Conservation (phyloP, 2,797 vertebrate genomes). For the Prunella strophiata region DNA sequence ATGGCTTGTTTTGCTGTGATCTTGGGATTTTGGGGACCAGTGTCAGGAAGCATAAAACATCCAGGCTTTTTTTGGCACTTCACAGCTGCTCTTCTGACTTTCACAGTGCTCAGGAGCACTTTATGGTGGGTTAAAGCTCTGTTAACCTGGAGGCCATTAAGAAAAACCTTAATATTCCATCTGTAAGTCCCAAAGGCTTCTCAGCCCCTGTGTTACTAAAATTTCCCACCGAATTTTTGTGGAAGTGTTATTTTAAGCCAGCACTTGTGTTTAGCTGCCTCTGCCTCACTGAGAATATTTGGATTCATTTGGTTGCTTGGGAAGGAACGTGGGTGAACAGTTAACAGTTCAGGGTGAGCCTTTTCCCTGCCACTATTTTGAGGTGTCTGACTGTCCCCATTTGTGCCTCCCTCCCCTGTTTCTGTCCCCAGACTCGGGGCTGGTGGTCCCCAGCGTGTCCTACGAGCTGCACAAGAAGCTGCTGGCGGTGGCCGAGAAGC, state of each 20-base stretch:
- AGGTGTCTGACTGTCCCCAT: neutral
- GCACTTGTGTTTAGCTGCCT: neutral
- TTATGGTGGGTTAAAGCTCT: neutral
- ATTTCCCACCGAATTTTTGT: neutral
- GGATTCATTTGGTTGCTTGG: neutral
- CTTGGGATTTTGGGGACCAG: neutral
- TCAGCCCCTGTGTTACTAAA: neutral
- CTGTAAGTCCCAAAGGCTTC: neutral
- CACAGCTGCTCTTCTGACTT: neutral
- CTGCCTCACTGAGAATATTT: neutral
- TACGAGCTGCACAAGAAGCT: constrained; percentile 94
- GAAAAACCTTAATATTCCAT: neutral
- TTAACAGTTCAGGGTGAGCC: neutral
- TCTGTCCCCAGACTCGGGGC: constrained; percentile 79
- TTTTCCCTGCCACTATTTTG: fast-evolving
- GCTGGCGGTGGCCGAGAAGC: constrained; percentile 87
- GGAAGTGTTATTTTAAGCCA: neutral
- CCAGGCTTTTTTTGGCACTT: neutral
- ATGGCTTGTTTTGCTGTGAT: neutral
- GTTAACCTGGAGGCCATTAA: neutral
- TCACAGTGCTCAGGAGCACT: neutral
- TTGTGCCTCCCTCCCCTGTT: constrained; percentile 20
- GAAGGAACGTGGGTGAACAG: neutral
- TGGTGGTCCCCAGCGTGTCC: constrained; percentile 93
- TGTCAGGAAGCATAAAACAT: neutral